Evolutionary conservation across 2,797 vertebrate genomes (phyloP).

Genomic region (Myiotriccus ornatus): DNA sequence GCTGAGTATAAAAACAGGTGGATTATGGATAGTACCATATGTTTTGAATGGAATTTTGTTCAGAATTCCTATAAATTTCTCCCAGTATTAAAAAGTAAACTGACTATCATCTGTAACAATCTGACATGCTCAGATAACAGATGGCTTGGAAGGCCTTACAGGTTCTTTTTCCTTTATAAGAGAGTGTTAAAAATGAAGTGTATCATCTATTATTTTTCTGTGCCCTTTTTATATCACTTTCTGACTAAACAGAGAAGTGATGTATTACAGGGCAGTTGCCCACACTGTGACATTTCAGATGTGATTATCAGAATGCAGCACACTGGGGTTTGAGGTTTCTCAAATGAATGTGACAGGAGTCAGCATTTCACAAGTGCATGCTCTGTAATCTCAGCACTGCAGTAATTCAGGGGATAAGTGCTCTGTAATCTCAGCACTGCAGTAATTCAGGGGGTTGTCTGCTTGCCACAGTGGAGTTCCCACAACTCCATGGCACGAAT

Average conservation of each 20-base stretch:
- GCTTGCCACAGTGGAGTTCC: background rate
- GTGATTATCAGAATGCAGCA: conserved; percentile 33
- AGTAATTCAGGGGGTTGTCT: background rate
- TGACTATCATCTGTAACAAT: conserved; percentile 40
- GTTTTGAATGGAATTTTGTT: conserved; percentile 42
- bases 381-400: background rate
- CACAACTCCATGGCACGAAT: background rate
- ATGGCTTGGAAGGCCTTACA: conserved; percentile 7
- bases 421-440: background rate
- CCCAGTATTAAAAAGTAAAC: conserved; percentile 53
- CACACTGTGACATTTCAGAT: conserved; percentile 60
- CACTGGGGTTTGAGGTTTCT: background rate
- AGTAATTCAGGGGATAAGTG: background rate
- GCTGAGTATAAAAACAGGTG: background rate
- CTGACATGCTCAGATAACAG: conserved; percentile 51
- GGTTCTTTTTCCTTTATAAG: conserved; percentile 12
- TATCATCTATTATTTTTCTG: conserved; percentile 65
- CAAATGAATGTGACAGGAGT: conserved; percentile 48
- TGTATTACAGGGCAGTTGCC: conserved; percentile 51
- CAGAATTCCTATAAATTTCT: conserved; percentile 41
- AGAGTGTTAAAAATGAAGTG: conserved; percentile 38
- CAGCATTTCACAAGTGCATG: conserved; percentile 3
- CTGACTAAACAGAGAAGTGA: conserved; percentile 67
- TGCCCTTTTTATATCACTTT: conserved; percentile 61
- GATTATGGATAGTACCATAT: conserved; percentile 32